Conservation (phyloP, 1,140 invertebrate genomes). For the Temnothorax curvispinosus region DNA sequence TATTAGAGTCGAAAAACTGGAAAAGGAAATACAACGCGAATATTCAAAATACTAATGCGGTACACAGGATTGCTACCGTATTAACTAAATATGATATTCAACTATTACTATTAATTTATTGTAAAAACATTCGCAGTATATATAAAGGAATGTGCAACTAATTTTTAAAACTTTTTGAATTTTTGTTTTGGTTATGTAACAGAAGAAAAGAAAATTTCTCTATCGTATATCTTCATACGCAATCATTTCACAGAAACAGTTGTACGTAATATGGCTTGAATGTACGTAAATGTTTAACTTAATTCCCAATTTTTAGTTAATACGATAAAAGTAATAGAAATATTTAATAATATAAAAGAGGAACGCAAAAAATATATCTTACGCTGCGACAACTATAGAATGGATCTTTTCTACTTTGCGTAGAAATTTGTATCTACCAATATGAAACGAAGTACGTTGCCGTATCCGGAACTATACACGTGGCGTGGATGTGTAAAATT, state of each 20-base stretch:
- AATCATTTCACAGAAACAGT: neutral
- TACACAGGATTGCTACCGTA: neutral
- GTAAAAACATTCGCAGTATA: neutral
- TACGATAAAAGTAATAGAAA: neutral
- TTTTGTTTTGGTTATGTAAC: neutral
- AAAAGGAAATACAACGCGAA: neutral
- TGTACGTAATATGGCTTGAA: neutral
- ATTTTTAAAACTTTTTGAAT: neutral
- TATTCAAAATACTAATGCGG: neutral
- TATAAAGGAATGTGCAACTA: neutral
- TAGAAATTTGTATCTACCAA: conserved; percentile 91
- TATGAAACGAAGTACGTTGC: conserved; percentile 88
- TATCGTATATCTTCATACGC: neutral
- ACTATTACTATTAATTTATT: neutral
- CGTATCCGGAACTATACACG: conserved; percentile 87
- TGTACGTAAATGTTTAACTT: neutral
- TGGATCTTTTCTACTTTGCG: neutral
- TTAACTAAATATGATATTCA: neutral
- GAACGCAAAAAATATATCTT: neutral
- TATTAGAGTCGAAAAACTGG: neutral
- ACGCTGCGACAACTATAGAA: neutral
- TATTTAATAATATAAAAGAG: neutral
- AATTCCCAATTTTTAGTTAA: neutral
- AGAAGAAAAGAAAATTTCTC: neutral
- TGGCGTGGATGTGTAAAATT: conserved; percentile 88